Conservation (phyloP, 2,113 vertebrate genomes). For the Bucco capensis region DNA sequence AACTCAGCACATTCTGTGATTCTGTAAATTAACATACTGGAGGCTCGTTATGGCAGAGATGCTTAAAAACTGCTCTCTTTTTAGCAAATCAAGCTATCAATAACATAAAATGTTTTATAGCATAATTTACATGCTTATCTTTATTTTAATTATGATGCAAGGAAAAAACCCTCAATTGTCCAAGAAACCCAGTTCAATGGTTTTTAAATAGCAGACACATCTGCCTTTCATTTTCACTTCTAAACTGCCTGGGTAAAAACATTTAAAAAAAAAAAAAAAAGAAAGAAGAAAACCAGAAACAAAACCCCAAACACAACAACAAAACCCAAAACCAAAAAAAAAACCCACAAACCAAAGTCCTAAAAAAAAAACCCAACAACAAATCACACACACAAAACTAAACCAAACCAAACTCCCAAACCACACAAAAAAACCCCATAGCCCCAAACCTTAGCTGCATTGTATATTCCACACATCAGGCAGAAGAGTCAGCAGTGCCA, state of each 20-base stretch:
- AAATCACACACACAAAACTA: neutral
- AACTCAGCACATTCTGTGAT: no score
- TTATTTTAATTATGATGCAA: neutral
- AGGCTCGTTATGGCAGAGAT: neutral
- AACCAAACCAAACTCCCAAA: neutral
- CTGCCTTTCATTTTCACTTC: slow-evolving; percentile 63
- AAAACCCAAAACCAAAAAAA: neutral
- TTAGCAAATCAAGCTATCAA: neutral
- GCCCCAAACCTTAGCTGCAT: slow-evolving; percentile 40
- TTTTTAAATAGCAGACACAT: slow-evolving; percentile 11
- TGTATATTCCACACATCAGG: slow-evolving; percentile 12
- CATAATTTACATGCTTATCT: neutral
- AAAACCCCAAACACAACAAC: neutral
- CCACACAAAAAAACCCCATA: neutral
- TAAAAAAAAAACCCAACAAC: neutral
- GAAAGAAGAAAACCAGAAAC: neutral
- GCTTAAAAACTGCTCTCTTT: neutral
- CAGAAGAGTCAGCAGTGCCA: slow-evolving; percentile 1
- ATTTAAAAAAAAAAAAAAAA: neutral
- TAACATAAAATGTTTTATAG: neutral
- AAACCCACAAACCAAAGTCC: neutral
- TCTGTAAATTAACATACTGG: neutral
- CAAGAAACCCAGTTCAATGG: neutral
- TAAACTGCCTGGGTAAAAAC: slow-evolving; percentile 73
- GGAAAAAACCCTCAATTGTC: neutral